These are phyloP conservation scores for Stenodema calcarata DNA, from an alignment of 2,888 invertebrate genomes.

Conservation along the genomic window DNA sequence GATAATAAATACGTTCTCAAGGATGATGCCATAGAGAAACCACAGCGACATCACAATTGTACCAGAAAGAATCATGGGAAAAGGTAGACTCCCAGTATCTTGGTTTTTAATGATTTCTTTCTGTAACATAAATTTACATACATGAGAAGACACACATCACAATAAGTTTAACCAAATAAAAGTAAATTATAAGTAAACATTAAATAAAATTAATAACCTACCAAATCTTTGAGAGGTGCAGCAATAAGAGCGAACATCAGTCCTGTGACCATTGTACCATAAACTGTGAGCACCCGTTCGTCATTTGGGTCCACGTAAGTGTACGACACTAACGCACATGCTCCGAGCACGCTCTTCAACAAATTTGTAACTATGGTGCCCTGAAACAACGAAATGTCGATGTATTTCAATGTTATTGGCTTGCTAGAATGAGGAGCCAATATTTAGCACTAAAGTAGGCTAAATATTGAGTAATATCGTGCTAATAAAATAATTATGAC, in stretches of 20 bases:
- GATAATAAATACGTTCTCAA: constrained; percentile 59
- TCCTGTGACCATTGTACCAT: constrained; percentile 74
- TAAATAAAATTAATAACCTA: constrained; percentile 41
- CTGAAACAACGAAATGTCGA: background rate
- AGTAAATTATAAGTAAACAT: no score
- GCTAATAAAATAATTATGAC: no score
- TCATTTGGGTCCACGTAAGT: constrained; percentile 71
- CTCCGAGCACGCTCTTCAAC: constrained; percentile 62
- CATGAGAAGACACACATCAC: no score
- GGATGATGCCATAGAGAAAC: constrained; percentile 80
- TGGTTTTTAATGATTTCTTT: constrained; percentile 77
- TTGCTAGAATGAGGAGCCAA: background rate
- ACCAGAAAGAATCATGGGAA: constrained; percentile 84
- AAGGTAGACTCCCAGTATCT: constrained; percentile 85
- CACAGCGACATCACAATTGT: constrained; percentile 79
- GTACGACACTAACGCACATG: constrained; percentile 70
- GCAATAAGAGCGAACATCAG: constrained; percentile 73
- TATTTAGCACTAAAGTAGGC: no score
- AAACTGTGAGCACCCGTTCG: constrained; percentile 70
- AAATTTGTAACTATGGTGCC: background rate
- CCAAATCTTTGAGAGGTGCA: constrained; percentile 74
- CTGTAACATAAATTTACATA: constrained; percentile 63
- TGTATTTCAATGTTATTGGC: background rate
- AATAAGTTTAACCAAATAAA: no score
- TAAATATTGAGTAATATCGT: no score